These are phyloP conservation scores for Macrobrachium nipponense DNA, from an alignment of 1,140 invertebrate genomes.

Conservation along the genomic window DNA sequence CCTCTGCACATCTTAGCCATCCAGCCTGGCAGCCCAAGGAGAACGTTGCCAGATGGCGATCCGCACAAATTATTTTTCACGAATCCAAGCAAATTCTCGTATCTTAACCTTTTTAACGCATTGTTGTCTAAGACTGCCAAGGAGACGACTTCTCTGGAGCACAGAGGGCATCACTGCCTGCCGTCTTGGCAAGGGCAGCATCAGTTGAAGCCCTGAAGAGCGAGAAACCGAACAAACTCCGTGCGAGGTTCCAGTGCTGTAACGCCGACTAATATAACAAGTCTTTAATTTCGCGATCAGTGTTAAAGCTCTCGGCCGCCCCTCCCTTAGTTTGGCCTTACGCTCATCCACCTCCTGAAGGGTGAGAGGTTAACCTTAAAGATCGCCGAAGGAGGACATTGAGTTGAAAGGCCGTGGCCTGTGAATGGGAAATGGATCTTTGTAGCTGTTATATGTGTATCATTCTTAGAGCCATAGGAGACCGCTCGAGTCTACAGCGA, in stretches of 20 bases:
- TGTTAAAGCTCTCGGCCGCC: conserved; percentile 38
- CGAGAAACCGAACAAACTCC: conserved; percentile 28
- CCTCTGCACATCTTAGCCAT: conserved; percentile 59
- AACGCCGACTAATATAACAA: conserved; percentile 43
- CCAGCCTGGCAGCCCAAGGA: conserved; percentile 54
- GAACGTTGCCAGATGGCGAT: conserved; percentile 51
- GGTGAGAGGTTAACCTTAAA: conserved; percentile 41
- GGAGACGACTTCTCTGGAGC: background rate
- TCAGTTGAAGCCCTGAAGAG: conserved; percentile 7
- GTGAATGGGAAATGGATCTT: conserved; percentile 32
- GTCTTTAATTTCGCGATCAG: conserved; percentile 57
- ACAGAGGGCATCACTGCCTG: background rate
- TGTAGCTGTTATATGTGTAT: conserved; percentile 53
- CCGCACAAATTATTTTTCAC: conserved; percentile 40
- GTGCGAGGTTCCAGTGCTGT: conserved; percentile 30
- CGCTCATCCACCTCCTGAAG: conserved; percentile 16
- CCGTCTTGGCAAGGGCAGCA: background rate
- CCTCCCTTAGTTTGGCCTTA: conserved; percentile 36
- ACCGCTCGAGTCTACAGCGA: conserved; percentile 9
- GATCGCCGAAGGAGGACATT: conserved; percentile 30
- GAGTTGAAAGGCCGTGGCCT: conserved; percentile 12
- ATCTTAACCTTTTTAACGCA: conserved; percentile 20
- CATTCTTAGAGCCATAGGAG: conserved; percentile 36
- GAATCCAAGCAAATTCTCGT: conserved; percentile 28
- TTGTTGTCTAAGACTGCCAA: background rate